These are phyloP conservation scores for Aphodius granarius DNA, from an alignment of 2,888 invertebrate genomes.

Conservation along the genomic window DNA sequence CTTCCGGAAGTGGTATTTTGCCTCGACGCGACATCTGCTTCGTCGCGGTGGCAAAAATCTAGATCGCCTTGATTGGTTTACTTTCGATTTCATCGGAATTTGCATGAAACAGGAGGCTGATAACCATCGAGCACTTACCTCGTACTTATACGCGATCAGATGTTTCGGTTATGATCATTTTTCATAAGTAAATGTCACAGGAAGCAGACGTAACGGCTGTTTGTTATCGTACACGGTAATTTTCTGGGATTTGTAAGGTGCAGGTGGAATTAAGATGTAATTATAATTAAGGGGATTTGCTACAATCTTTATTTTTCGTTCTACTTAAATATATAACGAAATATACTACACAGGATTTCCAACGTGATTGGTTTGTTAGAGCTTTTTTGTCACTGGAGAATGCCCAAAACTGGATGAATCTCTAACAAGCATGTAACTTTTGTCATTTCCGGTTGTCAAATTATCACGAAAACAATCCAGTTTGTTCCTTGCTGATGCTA, in stretches of 20 bases:
- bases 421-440: no score
- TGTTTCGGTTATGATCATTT: not conserved
- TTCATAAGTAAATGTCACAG: constrained; percentile 9
- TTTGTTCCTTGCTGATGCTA: no score
- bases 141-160: not conserved
- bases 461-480: no score
- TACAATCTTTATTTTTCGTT: not conserved
- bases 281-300: not conserved
- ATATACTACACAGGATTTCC: no score
- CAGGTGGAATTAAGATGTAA: not conserved
- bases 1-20: not conserved
- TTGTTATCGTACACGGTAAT: not conserved
- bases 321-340: not conserved
- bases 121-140: not conserved
- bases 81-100: constrained; percentile 9
- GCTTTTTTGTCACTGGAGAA: no score
- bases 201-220: constrained; percentile 4
- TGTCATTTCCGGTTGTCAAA: no score
- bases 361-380: no score
- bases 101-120: not conserved
- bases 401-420: no score
- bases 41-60: not conserved
- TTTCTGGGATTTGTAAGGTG: not conserved
- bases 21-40: not conserved
- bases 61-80: constrained; percentile 6